Evolutionary conservation across 2,113 vertebrate species (phyloP).

Genomic region (Passer montanus): DNA sequence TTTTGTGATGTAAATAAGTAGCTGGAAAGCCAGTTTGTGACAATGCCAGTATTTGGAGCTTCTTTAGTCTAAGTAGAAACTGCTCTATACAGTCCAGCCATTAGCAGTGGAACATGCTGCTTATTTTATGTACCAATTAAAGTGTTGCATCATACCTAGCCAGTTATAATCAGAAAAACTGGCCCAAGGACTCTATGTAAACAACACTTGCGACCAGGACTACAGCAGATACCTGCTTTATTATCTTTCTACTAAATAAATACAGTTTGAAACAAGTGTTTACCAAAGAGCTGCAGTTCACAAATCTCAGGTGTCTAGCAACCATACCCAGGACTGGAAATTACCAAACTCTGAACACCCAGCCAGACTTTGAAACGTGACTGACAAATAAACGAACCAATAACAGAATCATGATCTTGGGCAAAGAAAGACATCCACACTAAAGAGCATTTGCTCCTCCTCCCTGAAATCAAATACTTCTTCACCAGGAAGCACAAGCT

Average conservation of each 20-base stretch:
- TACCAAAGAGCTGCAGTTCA: background rate
- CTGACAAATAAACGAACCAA: background rate
- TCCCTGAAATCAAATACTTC: background rate
- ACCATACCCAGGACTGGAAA: background rate
- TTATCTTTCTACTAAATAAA: background rate
- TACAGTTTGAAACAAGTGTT: background rate
- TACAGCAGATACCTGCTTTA: background rate
- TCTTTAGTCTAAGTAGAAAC: constrained; percentile 36
- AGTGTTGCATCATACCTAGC: background rate
- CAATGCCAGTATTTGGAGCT: background rate
- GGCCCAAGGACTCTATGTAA: background rate
- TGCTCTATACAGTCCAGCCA: background rate
- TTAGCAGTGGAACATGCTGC: background rate
- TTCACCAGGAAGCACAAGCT: background rate
- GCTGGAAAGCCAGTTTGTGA: background rate
- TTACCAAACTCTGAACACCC: background rate
- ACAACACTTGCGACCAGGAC: background rate
- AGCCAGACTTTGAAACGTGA: background rate
- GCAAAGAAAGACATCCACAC: background rate
- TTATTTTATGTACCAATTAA: constrained; percentile 26
- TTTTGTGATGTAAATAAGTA: constrained; percentile 43
- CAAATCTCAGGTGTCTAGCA: background rate
- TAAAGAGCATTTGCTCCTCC: background rate
- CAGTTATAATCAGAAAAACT: constrained; percentile 4
- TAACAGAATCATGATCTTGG: background rate